phyloP scores from a whole-genome alignment of 1,140 invertebrate genomes.

The Bombus breviceps region DNA sequence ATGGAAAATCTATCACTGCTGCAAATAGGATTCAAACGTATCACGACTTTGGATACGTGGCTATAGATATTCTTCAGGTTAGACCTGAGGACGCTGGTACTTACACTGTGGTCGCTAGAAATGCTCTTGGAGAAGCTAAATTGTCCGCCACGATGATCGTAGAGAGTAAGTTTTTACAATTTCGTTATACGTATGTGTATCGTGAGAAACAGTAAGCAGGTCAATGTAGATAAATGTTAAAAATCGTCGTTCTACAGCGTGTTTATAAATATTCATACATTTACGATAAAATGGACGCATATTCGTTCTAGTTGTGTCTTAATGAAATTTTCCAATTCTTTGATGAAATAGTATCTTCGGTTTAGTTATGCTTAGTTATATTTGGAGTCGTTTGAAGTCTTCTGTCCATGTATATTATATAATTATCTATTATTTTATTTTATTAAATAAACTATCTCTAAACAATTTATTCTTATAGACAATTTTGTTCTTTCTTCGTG shows the following conservation, averaged over 20 bases:
- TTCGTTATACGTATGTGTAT: not conserved
- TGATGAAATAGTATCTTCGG: too few relatives aligned
- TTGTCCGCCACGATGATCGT: constrained; percentile 92
- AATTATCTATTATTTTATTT: too few relatives aligned
- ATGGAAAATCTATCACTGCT: constrained; percentile 91
- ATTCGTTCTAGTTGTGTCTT: too few relatives aligned
- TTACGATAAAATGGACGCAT: not conserved
- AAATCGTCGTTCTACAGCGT: not conserved
- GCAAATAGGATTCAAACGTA: constrained; percentile 95
- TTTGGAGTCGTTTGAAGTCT: too few relatives aligned
- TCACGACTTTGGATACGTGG: constrained; percentile 97
- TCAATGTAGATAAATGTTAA: not conserved
- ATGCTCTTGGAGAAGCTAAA: constrained; percentile 92
- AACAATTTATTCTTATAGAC: too few relatives aligned
- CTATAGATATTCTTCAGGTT: constrained; percentile 95
- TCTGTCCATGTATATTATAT: too few relatives aligned
- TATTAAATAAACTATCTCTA: too few relatives aligned
- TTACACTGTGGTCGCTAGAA: constrained; percentile 95
- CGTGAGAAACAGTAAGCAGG: constrained; percentile 40
- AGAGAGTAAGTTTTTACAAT: constrained; percentile 88
- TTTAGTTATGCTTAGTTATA: too few relatives aligned
- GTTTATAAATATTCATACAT: not conserved
- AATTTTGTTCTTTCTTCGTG: too few relatives aligned
- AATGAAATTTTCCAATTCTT: too few relatives aligned
- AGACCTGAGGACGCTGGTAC: constrained; percentile 92